Base-by-base conservation (phyloP, 2,888 invertebrate species). In the Agrotis exclamationis region DNA sequence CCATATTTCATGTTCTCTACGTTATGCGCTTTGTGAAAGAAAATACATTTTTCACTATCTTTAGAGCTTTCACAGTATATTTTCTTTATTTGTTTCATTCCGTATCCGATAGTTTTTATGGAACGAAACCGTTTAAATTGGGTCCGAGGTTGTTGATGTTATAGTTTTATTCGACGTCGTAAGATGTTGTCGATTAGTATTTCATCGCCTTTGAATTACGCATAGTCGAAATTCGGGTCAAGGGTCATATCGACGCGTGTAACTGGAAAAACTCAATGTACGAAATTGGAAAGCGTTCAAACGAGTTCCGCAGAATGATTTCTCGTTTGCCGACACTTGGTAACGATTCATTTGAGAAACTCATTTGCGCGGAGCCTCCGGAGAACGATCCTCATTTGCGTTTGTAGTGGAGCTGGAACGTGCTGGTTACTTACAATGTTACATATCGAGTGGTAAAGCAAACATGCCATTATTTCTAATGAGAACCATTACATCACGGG, bases 31-130 rank as follows among this genome's bases (percentile, higher is more conserved):
- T 94, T 95, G 94, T 94, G 93, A 94, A 95, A 95, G 95, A 94
- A 95, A 95, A 95, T 95, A 94, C 93, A 95, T 96, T 95, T 95
- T 94, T 95, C 94, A 94, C 94, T 93, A 94, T 94, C 93, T 93
- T 93, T 91, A 92, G 87, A 93, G 92, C 90, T 92, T 92, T 90
- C 88, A 82, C 88, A 88, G 89, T 91, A 87, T 89, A 89, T 90
- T 90, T 87, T 88, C 90, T 91, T 88, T 93, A 91, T 91, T 92
- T 93, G 89, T 90, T 91, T 88, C 87, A 84, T 86, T 87, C 76
- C 63, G 83, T 82, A 82, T 76, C 60, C 76, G 75, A 85, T 85
- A 83, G 80, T 86, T 86, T 76, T 82, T 82, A 75, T 71, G 22
- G 22, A 59, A 56, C 24, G 54, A 70, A 68, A 64, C 44, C 56